Conservation (phyloP, 2,888 invertebrate genomes). For the Cerastis leucographa region DNA sequence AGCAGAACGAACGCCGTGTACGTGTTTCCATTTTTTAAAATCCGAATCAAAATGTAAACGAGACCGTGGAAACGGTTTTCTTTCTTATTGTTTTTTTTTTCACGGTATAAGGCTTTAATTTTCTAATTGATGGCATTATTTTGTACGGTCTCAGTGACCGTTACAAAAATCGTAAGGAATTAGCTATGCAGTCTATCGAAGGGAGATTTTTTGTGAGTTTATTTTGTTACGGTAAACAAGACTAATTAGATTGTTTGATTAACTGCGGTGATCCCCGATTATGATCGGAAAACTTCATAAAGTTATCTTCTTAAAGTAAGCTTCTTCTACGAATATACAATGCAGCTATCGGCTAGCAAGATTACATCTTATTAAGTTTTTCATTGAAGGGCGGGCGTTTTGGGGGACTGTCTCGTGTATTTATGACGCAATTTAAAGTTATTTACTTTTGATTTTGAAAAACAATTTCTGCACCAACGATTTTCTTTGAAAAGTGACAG, state of each 20-base stretch:
- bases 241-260: slow-evolving; percentile 13
- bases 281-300: background rate
- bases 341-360: background rate
- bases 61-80: slow-evolving; percentile 59
- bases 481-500: slow-evolving; percentile 25
- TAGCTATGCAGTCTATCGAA: slow-evolving; percentile 7
- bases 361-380: no score
- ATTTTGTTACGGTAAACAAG: slow-evolving; percentile 30
- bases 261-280: background rate
- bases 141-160: slow-evolving; percentile 13
- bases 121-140: slow-evolving; percentile 44
- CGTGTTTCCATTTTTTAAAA: slow-evolving; percentile 58
- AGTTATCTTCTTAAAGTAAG: background rate
- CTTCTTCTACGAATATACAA: background rate
- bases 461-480: background rate
- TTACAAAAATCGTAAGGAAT: slow-evolving; percentile 5
- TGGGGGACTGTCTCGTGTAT: no score
- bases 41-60: slow-evolving; percentile 38
- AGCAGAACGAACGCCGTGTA: slow-evolving; percentile 58
- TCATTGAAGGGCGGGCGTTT: no score
- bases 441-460: no score
- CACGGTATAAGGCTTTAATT: slow-evolving; percentile 25
- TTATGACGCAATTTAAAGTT: no score
- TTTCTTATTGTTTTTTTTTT: slow-evolving; percentile 47
- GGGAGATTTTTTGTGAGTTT: slow-evolving; percentile 21